These are phyloP conservation scores for Chiroxiphia lanceolata DNA, from an alignment of 2,797 vertebrate species.

Conservation along the genomic window DNA sequence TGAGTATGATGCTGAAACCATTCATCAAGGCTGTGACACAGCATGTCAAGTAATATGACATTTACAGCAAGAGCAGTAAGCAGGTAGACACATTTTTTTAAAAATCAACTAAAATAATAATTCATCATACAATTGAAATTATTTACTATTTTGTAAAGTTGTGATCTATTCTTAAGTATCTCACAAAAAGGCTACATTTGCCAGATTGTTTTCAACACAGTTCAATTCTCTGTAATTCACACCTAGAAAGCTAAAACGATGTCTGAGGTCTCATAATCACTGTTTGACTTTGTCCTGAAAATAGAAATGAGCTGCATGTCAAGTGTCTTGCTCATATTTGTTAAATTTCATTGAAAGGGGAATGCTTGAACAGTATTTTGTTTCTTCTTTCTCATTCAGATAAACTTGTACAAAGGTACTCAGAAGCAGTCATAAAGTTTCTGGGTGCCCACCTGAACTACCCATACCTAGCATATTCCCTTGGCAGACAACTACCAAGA, in stretches of 20 bases:
- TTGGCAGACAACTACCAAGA: not conserved
- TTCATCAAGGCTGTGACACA: not conserved
- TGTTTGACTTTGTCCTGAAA: not conserved
- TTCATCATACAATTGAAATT: not conserved
- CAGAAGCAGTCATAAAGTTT: not conserved
- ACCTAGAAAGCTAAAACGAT: not conserved
- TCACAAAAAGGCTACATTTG: not conserved
- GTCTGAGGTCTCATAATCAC: not conserved
- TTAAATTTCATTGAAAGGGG: not conserved
- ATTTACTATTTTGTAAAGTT: not conserved
- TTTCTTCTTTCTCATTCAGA: not conserved
- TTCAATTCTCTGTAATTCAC: not conserved
- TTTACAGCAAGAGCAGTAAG: not conserved
- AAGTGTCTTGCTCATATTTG: not conserved
- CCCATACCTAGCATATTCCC: rapidly evolving
- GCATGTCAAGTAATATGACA: too few relatives aligned
- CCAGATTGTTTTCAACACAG: not conserved
- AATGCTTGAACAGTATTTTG: not conserved
- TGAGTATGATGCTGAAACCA: not conserved
- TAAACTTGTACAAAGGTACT: not conserved
- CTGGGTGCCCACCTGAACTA: not conserved
- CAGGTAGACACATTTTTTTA: not conserved
- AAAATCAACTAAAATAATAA: not conserved
- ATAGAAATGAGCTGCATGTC: not conserved
- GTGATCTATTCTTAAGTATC: not conserved